Evolutionary conservation across 2,888 invertebrate genomes (phyloP).

Genomic region (Pammene fasciana): DNA sequence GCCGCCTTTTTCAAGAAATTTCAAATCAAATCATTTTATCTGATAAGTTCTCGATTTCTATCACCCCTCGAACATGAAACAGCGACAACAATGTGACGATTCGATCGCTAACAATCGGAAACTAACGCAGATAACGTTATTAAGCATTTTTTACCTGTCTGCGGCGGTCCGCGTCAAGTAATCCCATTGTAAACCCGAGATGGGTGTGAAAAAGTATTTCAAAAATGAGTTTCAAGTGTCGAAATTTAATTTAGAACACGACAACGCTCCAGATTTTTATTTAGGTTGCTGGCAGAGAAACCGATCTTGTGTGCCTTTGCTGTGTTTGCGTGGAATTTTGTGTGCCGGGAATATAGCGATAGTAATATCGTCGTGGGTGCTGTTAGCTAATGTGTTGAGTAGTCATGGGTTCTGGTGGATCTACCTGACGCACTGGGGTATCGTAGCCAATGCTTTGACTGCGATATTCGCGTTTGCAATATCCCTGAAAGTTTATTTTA

Average conservation of each 20-base stretch:
- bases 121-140: constrained; percentile 29
- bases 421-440: constrained; percentile 74
- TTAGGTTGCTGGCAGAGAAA: constrained; percentile 63
- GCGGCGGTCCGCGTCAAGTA: constrained; percentile 1
- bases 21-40: constrained; percentile 13
- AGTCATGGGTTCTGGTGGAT: constrained; percentile 61
- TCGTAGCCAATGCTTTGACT: constrained; percentile 60
- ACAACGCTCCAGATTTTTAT: constrained; percentile 63
- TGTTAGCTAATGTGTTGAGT: constrained; percentile 48
- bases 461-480: constrained; percentile 60
- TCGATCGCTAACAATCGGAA: constrained; percentile 10
- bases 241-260: constrained; percentile 61
- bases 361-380: constrained; percentile 55
- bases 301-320: constrained; percentile 58
- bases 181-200: constrained; percentile 47
- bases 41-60: constrained; percentile 12
- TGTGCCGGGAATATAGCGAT: constrained; percentile 63
- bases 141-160: constrained; percentile 21
- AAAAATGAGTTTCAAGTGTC: constrained; percentile 57
- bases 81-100: constrained; percentile 22
- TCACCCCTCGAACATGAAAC: constrained; percentile 9
- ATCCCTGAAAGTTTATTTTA: constrained; percentile 55
- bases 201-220: constrained; percentile 64
- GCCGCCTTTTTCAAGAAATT: background rate
- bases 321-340: constrained; percentile 59